phyloP scores from a whole-genome alignment of 2,113 vertebrate genomes.

The Nanorana parkeri region DNA sequence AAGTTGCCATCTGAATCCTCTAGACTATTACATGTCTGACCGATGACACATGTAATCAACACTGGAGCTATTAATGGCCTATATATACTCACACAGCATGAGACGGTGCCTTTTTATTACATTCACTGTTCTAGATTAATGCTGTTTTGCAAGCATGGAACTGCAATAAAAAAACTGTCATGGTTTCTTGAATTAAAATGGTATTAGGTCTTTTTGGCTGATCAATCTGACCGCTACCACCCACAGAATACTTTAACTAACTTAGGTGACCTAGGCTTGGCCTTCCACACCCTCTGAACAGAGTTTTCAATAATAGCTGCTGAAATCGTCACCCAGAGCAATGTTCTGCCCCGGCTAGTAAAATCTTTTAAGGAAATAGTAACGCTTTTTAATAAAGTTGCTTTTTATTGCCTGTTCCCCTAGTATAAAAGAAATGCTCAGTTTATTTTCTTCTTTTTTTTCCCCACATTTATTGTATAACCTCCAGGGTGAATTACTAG shows the following conservation, averaged over 20 bases:
- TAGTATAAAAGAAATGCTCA: constrained; percentile 55
- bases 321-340: constrained; percentile 56
- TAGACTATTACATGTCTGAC: constrained; percentile 14
- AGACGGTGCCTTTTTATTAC: constrained; percentile 24
- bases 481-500: constrained; percentile 56
- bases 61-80: not conserved
- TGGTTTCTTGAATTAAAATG: constrained; percentile 8
- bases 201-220: constrained; percentile 34
- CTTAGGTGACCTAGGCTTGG: constrained; percentile 40
- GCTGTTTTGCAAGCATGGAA: not conserved
- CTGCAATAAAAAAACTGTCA: not conserved
- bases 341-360: constrained; percentile 46
- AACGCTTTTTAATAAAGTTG: constrained; percentile 56
- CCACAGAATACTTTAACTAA: not conserved
- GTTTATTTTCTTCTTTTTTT: constrained; percentile 55
- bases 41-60: constrained; percentile 11
- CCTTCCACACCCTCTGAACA: constrained; percentile 49
- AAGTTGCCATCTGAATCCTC: constrained; percentile 34
- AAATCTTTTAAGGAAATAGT: constrained; percentile 53
- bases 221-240: constrained; percentile 12
- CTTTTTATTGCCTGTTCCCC: constrained; percentile 54
- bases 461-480: constrained; percentile 54
- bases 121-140: constrained; percentile 8
- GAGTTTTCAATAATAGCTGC: constrained; percentile 49
- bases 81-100: not conserved